phyloP scores from a whole-genome alignment of 2,797 vertebrate species.

The Gallinago solitaria region DNA sequence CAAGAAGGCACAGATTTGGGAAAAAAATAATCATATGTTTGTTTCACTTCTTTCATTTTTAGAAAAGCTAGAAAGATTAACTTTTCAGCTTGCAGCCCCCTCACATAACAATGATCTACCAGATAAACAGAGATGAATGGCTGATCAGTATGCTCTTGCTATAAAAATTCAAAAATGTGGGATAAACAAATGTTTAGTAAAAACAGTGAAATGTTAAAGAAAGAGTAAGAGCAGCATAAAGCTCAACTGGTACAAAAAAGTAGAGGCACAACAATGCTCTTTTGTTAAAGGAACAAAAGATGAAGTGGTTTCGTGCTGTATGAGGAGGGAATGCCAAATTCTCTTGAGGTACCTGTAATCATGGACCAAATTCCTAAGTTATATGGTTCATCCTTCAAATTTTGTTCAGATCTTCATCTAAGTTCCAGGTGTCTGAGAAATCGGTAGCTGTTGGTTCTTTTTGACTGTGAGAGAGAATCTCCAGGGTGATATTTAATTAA shows the following conservation, averaged over 20 bases:
- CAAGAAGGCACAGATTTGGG: neutral
- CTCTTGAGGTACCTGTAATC: neutral
- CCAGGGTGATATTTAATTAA: neutral
- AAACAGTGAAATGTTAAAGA: neutral
- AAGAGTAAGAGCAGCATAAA: neutral
- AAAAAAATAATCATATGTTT: neutral
- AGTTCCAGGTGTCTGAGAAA: neutral
- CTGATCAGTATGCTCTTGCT: neutral
- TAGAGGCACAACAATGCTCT: neutral
- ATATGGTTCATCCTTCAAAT: neutral
- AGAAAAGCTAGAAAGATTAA: constrained; percentile 4
- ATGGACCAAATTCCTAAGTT: neutral
- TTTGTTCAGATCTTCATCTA: neutral
- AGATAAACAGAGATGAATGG: neutral
- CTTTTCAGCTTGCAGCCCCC: neutral
- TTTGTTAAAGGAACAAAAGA: neutral
- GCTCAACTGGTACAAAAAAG: neutral
- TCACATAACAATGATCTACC: neutral
- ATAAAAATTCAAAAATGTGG: neutral
- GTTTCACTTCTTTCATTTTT: neutral
- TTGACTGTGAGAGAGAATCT: neutral
- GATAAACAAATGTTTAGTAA: neutral
- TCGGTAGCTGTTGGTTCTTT: neutral
- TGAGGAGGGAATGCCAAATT: neutral
- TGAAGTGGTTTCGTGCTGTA: neutral